These are phyloP conservation scores for Grus americana DNA, from an alignment of 2,113 vertebrate species.

Conservation along the genomic window DNA sequence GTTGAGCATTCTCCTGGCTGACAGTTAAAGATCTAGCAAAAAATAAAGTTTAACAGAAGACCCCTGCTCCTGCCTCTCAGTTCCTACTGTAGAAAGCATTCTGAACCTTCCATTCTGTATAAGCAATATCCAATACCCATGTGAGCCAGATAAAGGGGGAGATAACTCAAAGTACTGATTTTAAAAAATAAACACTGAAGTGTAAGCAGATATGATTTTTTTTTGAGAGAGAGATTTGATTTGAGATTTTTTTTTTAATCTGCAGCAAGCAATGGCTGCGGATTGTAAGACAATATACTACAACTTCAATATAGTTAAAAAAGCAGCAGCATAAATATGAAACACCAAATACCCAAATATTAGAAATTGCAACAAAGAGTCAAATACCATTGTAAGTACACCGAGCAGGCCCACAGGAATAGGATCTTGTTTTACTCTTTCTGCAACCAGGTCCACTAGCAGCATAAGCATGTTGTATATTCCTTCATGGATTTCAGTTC, in stretches of 20 bases:
- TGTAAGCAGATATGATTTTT: not conserved
- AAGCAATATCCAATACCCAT: not conserved
- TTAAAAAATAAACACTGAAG: not conserved
- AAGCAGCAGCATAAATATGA: not conserved
- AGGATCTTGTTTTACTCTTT: conserved; percentile 95
- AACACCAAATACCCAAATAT: not conserved
- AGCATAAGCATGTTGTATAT: conserved; percentile 99
- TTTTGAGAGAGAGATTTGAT: no score
- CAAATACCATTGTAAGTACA: conserved; percentile 92
- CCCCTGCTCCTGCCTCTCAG: not conserved
- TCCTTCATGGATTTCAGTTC: conserved; percentile 97
- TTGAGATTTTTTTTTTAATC: not conserved
- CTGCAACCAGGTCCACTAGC: conserved; percentile 93
- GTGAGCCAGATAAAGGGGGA: not conserved
- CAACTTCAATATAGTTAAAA: not conserved
- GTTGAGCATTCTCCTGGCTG: not conserved
- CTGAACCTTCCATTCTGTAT: not conserved
- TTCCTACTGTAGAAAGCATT: not conserved
- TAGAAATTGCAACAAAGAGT: not conserved
- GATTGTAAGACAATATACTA: not conserved
- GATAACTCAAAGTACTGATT: not conserved
- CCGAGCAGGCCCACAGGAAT: conserved; percentile 89
- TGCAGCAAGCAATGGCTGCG: not conserved
- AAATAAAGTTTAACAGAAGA: not conserved
- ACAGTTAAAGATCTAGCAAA: not conserved